Conservation (phyloP, 2,888 invertebrate genomes). For the Spodoptera picta region DNA sequence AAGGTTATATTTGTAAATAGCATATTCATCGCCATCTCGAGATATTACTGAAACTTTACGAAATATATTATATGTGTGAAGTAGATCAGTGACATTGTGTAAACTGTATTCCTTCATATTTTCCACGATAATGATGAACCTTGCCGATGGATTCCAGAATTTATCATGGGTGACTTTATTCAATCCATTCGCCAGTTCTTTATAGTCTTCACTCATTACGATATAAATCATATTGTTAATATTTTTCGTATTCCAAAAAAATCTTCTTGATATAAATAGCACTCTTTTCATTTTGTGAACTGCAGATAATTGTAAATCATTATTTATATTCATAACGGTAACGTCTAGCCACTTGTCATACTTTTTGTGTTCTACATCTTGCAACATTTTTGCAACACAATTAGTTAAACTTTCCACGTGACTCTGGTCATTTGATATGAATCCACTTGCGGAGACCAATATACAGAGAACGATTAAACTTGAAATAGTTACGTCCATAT, state of each 20-base stretch:
- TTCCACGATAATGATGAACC: slow-evolving; percentile 61
- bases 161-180: slow-evolving; percentile 44
- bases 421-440: not conserved
- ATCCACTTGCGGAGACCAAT: too few relatives aligned
- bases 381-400: slow-evolving; percentile 52
- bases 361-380: slow-evolving; percentile 33
- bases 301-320: slow-evolving; percentile 43
- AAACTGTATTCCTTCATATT: slow-evolving; percentile 37
- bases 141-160: slow-evolving; percentile 64
- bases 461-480: too few relatives aligned
- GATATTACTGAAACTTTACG: slow-evolving; percentile 22
- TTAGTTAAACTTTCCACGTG: slow-evolving; percentile 14
- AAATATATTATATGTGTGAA: slow-evolving; percentile 41
- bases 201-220: slow-evolving; percentile 50
- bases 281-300: slow-evolving; percentile 51
- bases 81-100: slow-evolving; percentile 43
- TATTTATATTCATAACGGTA: slow-evolving; percentile 55
- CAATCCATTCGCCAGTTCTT: slow-evolving; percentile 55
- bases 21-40: slow-evolving; percentile 18
- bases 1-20: slow-evolving; percentile 46
- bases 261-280: slow-evolving; percentile 56
- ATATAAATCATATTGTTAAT: slow-evolving; percentile 56
- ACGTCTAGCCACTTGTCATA: slow-evolving; percentile 43
- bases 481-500: too few relatives aligned
- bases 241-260: slow-evolving; percentile 44